Evolutionary conservation across 2,113 vertebrate genomes (phyloP), one percentile per base, ranked within the genome.

Genomic region (Taurulus bubalis): DNA sequence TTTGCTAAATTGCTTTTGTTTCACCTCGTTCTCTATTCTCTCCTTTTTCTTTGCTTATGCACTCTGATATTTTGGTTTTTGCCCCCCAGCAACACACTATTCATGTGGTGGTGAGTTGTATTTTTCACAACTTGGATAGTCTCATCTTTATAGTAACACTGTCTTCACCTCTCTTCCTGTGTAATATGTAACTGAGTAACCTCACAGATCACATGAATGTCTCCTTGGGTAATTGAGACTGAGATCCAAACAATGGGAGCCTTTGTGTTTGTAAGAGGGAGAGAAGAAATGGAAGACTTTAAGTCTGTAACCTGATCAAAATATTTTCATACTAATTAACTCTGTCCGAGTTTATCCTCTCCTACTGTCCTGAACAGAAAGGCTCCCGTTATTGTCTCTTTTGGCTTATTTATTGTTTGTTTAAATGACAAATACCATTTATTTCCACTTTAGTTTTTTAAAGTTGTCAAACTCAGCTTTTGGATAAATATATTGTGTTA

Each of bases 71-170:
- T 97, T 94, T 96, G 95, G 93, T 96, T 96, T 95, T 90, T 89
- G 84, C 89, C 84, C 93, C 55, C 90, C 96, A 99, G 98, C 98
- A 99, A 98, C 98, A 99, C 93, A 99, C 98, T 95, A 99, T 99
- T 96, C 98, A 99, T 93, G 98, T 99, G 96, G 98, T 98, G 98
- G 98, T 99, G 98, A 99, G 98, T 99, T 95, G 73, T 87, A 88
- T 90, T 94, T 92, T 93, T 92, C 89, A 86, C 89, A 93, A 86
- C 83, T 91, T 90, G 79, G 74, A 75, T 91, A 82, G 77, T 89
- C 70, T 86, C 78, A 32, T 71, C 65, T 70, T 80, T 80, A 65
- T 45, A 45, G 79, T 90, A 88, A 85, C 63, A n/a, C 58, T 24
- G 79, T 87, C 65, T 56, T 83, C 73, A 28, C 59, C 51, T 79